Percentiles rank a stretch among this genome's conserved stretches.
Conservation (phyloP, 2,113 vertebrate genomes). For the Hassar affinis region DNA sequence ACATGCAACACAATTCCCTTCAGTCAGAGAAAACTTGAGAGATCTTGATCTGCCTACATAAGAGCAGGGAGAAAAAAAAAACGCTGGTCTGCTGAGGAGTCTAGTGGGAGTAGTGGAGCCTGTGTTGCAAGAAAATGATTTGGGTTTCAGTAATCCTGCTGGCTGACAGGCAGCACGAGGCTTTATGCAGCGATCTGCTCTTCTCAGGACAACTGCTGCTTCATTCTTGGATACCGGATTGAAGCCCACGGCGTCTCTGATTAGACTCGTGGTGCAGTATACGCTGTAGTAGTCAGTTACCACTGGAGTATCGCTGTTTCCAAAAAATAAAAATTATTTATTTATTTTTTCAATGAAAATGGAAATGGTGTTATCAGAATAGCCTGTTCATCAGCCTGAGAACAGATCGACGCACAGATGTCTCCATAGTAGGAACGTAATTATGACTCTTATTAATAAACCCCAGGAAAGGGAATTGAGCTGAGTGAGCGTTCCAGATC, state of each 20-base stretch:
- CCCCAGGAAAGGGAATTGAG: constrained; percentile 52
- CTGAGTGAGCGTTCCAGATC: constrained; percentile 54
- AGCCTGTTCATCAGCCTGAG: constrained; percentile 31
- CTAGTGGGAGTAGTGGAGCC: constrained; percentile 20
- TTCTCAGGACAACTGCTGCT: constrained; percentile 37
- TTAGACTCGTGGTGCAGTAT: neutral
- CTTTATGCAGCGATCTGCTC: constrained; percentile 27
- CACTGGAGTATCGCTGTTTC: neutral
- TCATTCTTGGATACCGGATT: constrained; percentile 20
- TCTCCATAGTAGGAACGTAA: constrained; percentile 69
- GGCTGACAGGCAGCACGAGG: constrained; percentile 27
- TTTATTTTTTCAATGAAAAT: neutral
- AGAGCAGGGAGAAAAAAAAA: neutral
- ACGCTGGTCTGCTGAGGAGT: neutral
- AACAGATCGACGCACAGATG: constrained; percentile 67
- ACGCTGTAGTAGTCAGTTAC: neutral
- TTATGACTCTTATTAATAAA: constrained; percentile 64
- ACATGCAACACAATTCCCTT: neutral
- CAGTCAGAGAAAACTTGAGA: constrained; percentile 11
- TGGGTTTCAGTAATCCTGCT: constrained; percentile 29
- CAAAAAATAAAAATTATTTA: neutral
- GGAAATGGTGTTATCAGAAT: constrained; percentile 23
- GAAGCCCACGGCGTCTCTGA: constrained; percentile 8
- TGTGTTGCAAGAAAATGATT: constrained; percentile 27
- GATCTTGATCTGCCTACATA: constrained; percentile 9